Percentiles rank a stretch among this genome's conserved stretches.
These are phyloP conservation scores for Petrocephalus zakoni DNA, from an alignment of 2,113 vertebrate genomes.

Conservation along the genomic window DNA sequence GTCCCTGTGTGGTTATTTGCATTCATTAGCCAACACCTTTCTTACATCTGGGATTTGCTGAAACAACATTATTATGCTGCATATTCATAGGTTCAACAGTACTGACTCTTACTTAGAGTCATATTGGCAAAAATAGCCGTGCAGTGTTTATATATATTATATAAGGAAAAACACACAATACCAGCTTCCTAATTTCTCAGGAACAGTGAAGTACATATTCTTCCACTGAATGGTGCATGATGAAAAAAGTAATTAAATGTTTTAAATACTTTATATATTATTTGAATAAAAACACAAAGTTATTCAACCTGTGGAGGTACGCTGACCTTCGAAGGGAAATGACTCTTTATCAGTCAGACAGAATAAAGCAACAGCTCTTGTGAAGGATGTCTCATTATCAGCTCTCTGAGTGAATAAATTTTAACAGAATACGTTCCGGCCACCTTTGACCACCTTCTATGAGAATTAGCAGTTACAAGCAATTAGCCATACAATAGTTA, in stretches of 20 bases:
- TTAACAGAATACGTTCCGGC: neutral
- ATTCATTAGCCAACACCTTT: neutral
- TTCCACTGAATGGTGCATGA: neutral
- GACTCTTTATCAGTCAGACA: neutral
- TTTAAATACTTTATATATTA: constrained; percentile 12
- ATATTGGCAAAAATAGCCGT: neutral
- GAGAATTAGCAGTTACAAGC: constrained; percentile 3
- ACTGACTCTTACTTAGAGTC: neutral
- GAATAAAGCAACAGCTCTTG: constrained; percentile 1
- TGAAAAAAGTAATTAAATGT: neutral
- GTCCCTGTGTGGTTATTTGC: neutral
- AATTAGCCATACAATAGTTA: neutral
- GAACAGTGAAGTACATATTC: neutral
- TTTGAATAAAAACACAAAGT: constrained; percentile 9
- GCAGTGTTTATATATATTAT: neutral
- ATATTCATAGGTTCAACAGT: constrained; percentile 1
- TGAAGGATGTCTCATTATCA: constrained; percentile 7
- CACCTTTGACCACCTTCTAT: constrained; percentile 11
- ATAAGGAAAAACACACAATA: neutral
- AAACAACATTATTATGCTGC: neutral
- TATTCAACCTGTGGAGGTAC: neutral
- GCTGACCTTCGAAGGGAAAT: constrained; percentile 5
- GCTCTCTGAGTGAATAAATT: constrained; percentile 2
- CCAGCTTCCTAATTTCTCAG: neutral
- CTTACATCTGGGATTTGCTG: neutral